Percentiles rank a stretch among this genome's conserved stretches.
Conservation (phyloP, 2,797 vertebrate genomes). For the Leptatherina wallacei region DNA sequence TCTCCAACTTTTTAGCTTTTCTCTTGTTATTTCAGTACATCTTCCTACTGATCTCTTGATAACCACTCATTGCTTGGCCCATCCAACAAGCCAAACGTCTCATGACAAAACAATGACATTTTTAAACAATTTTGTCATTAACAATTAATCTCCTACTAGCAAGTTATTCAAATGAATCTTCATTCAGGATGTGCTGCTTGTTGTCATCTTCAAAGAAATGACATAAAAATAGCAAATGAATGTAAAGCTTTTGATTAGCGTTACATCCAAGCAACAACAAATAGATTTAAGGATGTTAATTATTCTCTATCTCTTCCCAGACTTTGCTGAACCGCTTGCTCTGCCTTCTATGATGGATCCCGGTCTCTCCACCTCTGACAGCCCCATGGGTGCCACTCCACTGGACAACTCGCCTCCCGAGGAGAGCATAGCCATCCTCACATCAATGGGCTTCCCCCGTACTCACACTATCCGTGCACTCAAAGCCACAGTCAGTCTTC, state of each 20-base stretch:
- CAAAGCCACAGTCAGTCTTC: constrained; percentile 89
- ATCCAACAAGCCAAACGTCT: no score
- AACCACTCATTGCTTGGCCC: no score
- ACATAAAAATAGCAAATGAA: background rate
- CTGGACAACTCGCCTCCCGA: constrained; percentile 92
- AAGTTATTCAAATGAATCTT: background rate
- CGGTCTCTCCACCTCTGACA: constrained; percentile 75
- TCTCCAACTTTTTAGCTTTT: background rate
- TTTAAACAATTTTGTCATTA: background rate
- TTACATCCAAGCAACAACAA: background rate
- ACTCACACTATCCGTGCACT: constrained; percentile 89
- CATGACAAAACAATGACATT: background rate
- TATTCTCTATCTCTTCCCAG: constrained; percentile 67
- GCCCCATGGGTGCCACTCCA: constrained; percentile 71
- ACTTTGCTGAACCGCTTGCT: constrained; percentile 95
- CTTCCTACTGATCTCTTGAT: background rate
- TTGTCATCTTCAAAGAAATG: background rate
- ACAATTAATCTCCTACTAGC: background rate
- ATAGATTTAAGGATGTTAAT: background rate
- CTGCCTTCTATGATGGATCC: constrained; percentile 86
- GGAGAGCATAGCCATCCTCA: constrained; percentile 93
- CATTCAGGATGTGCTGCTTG: background rate
- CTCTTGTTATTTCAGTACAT: background rate
- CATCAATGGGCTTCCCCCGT: constrained; percentile 97
- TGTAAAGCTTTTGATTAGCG: background rate